phyloP scores from a whole-genome alignment of 2,113 vertebrate species.

The Austrofundulus limnaeus region DNA sequence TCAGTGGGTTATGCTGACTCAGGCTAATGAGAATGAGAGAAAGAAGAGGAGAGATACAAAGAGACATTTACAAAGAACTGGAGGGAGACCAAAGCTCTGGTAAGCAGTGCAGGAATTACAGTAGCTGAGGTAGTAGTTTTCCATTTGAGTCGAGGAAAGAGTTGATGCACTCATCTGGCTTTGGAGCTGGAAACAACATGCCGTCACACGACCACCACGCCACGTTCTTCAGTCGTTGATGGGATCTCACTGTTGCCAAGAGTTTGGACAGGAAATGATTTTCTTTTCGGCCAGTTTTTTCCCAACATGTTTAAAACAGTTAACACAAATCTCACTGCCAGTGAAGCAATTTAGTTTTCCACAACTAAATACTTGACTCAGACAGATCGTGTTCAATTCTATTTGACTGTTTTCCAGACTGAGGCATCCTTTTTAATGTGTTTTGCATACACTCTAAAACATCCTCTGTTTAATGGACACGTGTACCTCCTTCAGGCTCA shows the following conservation, averaged over 20 bases:
- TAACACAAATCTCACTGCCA: slow-evolving; percentile 34
- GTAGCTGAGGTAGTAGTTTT: slow-evolving; percentile 65
- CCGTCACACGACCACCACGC: slow-evolving; percentile 53
- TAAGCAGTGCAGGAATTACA: slow-evolving; percentile 43
- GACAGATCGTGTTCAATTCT: slow-evolving; percentile 20
- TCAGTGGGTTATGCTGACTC: slow-evolving; percentile 71
- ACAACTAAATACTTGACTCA: slow-evolving; percentile 42
- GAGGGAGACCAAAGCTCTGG: slow-evolving; percentile 20
- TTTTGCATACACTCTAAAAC: background rate
- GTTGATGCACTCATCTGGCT: slow-evolving; percentile 17
- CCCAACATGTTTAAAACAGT: slow-evolving; percentile 46
- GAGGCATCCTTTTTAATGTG: background rate
- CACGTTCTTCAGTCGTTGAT: slow-evolving; percentile 53
- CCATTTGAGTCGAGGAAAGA: slow-evolving; percentile 57
- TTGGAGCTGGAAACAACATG: slow-evolving; percentile 15
- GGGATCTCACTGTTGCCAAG: slow-evolving; percentile 40
- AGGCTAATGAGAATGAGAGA: slow-evolving; percentile 48
- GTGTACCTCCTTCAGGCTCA: background rate
- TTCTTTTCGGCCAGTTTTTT: slow-evolving; percentile 41
- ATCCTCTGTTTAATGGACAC: background rate
- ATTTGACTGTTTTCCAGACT: background rate
- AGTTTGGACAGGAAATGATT: slow-evolving; percentile 14
- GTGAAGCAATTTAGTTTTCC: slow-evolving; percentile 60
- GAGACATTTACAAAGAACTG: slow-evolving; percentile 20
- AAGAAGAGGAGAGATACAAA: slow-evolving; percentile 28